These are phyloP conservation scores for Chrysotoxum bicinctum DNA, from an alignment of 2,888 invertebrate species.

Conservation along the genomic window DNA sequence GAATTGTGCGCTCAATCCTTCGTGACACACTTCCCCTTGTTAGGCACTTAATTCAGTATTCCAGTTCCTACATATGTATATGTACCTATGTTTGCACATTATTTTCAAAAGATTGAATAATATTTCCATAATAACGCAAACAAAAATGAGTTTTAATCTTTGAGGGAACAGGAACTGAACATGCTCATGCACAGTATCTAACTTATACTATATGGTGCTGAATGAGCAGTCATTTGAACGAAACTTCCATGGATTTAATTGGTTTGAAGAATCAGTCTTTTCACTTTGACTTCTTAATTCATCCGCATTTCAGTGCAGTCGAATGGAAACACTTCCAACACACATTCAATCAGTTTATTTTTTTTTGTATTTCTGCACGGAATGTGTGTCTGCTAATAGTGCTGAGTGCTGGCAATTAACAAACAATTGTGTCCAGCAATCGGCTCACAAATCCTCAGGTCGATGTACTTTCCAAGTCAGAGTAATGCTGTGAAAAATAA, in stretches of 20 bases:
- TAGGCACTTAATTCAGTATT: neutral
- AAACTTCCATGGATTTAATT: conserved; percentile 30
- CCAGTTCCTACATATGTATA: neutral
- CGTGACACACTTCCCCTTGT: conserved; percentile 17
- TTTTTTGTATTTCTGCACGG: neutral
- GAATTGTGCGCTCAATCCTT: conserved; percentile 1
- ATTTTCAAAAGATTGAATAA: conserved; percentile 11
- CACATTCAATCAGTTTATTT: neutral
- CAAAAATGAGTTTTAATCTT: conserved; percentile 1
- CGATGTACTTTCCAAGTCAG: conserved; percentile 17
- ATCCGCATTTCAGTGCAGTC: conserved; percentile 44
- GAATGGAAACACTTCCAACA: conserved; percentile 36
- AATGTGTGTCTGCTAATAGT: conserved; percentile 12
- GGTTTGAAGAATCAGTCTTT: conserved; percentile 23
- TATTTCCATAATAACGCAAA: conserved; percentile 8
- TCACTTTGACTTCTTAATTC: conserved; percentile 9
- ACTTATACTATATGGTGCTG: neutral
- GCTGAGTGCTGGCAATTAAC: conserved; percentile 29
- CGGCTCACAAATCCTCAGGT: conserved; percentile 20
- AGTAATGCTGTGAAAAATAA: neutral
- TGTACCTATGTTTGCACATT: no score
- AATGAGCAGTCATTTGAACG: conserved; percentile 14
- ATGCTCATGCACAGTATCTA: neutral
- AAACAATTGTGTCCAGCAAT: conserved; percentile 38
- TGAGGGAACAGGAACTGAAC: conserved; percentile 9